Conservation (phyloP, 2,888 invertebrate genomes). For the Ochlodes sylvanus region DNA sequence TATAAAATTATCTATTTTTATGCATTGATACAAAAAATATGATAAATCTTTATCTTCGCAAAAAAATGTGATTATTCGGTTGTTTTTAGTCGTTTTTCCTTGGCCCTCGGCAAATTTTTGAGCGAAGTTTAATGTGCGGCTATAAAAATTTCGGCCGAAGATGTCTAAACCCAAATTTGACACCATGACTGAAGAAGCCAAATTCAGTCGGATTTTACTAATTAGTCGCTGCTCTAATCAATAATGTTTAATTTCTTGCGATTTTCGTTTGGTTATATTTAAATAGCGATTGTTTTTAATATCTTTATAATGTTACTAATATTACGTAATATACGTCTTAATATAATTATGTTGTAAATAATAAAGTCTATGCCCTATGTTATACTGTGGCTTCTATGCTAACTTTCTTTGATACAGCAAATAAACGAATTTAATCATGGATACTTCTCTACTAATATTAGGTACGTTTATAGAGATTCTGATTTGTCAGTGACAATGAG, state of each 20-base stretch:
- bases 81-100: no score
- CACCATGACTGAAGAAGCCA: no score
- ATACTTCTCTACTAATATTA: conserved; percentile 7
- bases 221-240: conserved; percentile 12
- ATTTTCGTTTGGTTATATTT: not conserved
- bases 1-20: no score
- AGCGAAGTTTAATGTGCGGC: no score
- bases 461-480: conserved; percentile 9
- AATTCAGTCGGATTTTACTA: not conserved
- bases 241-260: not conserved
- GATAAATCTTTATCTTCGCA: no score
- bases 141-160: no score
- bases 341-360: no score
- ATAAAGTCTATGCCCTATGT: conserved; percentile 17
- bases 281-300: not conserved
- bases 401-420: conserved; percentile 11
- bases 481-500: not conserved
- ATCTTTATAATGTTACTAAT: conserved; percentile 1
- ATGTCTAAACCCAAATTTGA: no score
- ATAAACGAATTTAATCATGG: conserved; percentile 33
- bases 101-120: no score
- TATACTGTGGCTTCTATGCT: conserved; percentile 13
- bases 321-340: conserved; percentile 13
- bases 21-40: no score
- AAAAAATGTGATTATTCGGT: no score